phyloP scores from a whole-genome alignment of 2,888 invertebrate species.

The Malthinus seriepunctatus region DNA sequence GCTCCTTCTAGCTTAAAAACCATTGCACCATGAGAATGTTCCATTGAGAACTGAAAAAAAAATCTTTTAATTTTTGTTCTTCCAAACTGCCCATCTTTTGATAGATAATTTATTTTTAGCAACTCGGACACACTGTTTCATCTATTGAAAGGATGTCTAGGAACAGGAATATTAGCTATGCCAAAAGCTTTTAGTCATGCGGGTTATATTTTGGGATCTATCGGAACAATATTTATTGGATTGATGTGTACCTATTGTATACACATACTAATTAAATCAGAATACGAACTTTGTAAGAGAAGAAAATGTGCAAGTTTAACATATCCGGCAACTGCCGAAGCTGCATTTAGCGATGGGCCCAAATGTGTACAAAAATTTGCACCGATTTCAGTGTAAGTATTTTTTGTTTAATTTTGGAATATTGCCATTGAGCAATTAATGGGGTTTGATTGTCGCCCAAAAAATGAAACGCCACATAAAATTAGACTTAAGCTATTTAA shows the following conservation, averaged over 20 bases:
- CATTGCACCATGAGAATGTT: too few species aligned
- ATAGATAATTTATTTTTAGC: slow-evolving; percentile 55
- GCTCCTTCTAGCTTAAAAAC: too few species aligned
- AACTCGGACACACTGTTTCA: slow-evolving; percentile 82
- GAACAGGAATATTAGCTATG: slow-evolving; percentile 91
- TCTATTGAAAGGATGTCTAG: slow-evolving; percentile 85
- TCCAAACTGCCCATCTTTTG: too few species aligned
- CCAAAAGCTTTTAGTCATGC: slow-evolving; percentile 84
- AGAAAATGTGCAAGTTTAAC: slow-evolving; percentile 62
- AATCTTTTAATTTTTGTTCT: too few species aligned
- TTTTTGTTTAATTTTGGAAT: not conserved
- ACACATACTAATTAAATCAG: slow-evolving; percentile 77
- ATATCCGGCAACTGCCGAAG: slow-evolving; percentile 81
- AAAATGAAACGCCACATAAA: not conserved
- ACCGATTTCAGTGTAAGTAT: slow-evolving; percentile 67
- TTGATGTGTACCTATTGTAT: slow-evolving; percentile 93
- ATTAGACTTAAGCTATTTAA: not conserved
- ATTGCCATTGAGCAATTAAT: not conserved
- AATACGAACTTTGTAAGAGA: slow-evolving; percentile 66
- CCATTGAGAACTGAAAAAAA: too few species aligned
- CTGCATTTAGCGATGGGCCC: slow-evolving; percentile 73
- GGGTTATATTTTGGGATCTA: slow-evolving; percentile 77
- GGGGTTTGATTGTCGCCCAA: slow-evolving; percentile 1
- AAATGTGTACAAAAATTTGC: slow-evolving; percentile 63
- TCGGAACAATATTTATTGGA: slow-evolving; percentile 84